Evolutionary conservation across 53 echinoderm and acorn worm genomes (phyloP).

Genomic region (Luidia sarsii): DNA sequence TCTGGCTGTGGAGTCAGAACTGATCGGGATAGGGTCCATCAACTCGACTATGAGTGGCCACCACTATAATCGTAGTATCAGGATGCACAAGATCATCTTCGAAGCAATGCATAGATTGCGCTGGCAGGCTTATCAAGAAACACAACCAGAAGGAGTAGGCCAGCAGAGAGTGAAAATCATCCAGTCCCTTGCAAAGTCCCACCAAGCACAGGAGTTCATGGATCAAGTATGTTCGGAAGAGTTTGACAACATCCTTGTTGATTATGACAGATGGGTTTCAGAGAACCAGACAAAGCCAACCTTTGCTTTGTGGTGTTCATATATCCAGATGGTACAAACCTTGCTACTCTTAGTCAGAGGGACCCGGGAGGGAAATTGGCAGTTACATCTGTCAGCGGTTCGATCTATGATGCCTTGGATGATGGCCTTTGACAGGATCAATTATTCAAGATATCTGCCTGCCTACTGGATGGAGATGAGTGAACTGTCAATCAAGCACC

Average conservation of each 20-base stretch:
- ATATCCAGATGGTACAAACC: constrained; percentile 53
- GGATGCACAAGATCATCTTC: constrained; percentile 26
- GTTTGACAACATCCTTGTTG: neutral
- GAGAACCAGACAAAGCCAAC: constrained; percentile 8
- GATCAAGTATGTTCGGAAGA: neutral
- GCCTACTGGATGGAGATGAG: constrained; percentile 64
- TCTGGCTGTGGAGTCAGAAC: constrained; percentile 30
- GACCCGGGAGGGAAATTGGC: constrained; percentile 63
- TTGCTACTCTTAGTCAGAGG: constrained; percentile 47
- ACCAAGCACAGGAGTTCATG: neutral
- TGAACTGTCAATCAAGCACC: constrained; percentile 48
- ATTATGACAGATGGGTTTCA: neutral
- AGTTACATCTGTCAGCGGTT: constrained; percentile 53
- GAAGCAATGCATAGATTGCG: constrained; percentile 38
- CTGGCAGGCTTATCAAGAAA: constrained; percentile 16
- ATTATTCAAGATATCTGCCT: constrained; percentile 68
- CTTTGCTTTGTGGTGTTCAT: constrained; percentile 48
- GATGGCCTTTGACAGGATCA: constrained; percentile 64
- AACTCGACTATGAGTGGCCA: constrained; percentile 30
- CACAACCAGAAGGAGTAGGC: neutral
- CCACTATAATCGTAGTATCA: constrained; percentile 33
- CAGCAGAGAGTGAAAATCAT: neutral
- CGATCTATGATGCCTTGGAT: constrained; percentile 69
- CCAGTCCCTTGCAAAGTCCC: neutral
- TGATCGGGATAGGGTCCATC: constrained; percentile 20